Conservation (phyloP, 2,113 vertebrate genomes). For the Nettapus auritus region DNA sequence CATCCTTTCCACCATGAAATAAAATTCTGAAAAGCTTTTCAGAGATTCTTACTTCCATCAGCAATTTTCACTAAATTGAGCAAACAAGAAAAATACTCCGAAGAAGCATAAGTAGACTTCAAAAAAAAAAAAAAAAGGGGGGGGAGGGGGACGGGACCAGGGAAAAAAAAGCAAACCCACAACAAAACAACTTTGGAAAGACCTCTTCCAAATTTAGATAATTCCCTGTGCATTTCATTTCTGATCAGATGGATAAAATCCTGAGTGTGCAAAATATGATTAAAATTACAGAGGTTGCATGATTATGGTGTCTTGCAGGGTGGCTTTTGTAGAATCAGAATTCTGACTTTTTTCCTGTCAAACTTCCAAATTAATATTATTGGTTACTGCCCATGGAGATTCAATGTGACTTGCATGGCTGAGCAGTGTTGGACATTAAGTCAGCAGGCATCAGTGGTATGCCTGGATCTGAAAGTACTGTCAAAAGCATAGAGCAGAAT, state of each 20-base stretch:
- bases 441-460: not conserved
- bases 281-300: not conserved
- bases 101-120: not conserved
- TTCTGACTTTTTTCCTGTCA: not conserved
- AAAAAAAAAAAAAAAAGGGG: not conserved
- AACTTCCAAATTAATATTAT: not conserved
- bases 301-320: not conserved
- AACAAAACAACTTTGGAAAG: not conserved
- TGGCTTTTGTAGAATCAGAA: not conserved
- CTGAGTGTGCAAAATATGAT: not conserved
- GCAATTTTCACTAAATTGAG: not conserved
- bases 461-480: not conserved
- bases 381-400: not conserved
- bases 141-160: no score
- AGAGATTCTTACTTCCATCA: not conserved
- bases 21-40: not conserved
- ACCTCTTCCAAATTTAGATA: not conserved
- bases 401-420: not conserved
- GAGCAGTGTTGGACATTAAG: not conserved
- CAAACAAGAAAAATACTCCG: not conserved
- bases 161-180: not conserved
- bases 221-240: not conserved
- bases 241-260: not conserved
- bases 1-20: rapidly evolving
- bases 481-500: not conserved